phyloP scores from a whole-genome alignment of 2,797 vertebrate species.

The Gastrophryne carolinensis region DNA sequence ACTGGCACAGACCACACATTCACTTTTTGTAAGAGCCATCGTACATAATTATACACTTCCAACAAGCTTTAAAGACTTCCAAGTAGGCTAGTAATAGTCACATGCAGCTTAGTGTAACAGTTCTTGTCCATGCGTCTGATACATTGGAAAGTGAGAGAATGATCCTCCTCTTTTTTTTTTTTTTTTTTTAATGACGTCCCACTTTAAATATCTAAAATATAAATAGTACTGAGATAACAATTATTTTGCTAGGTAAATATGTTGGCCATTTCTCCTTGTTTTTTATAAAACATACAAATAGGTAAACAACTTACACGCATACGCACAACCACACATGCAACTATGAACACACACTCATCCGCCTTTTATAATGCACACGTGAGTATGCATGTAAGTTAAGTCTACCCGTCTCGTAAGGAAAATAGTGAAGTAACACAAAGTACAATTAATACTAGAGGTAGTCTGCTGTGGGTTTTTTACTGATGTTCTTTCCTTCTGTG shows the following conservation, averaged over 20 bases:
- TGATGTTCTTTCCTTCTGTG: slow-evolving; percentile 62
- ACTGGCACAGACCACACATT: neutral
- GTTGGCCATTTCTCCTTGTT: slow-evolving; percentile 49
- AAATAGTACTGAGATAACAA: slow-evolving; percentile 56
- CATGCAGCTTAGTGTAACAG: neutral
- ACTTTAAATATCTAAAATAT: slow-evolving; percentile 49
- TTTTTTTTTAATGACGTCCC: slow-evolving; percentile 6
- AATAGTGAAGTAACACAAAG: slow-evolving; percentile 64
- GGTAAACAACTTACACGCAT: slow-evolving; percentile 61
- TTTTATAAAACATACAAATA: slow-evolving; percentile 55
- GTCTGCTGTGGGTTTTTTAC: slow-evolving; percentile 80
- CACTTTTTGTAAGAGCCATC: neutral
- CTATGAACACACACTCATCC: slow-evolving; percentile 48
- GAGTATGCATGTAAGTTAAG: slow-evolving; percentile 55
- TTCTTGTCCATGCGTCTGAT: neutral
- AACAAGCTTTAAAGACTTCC: neutral
- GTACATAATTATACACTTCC: neutral
- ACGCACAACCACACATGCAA: slow-evolving; percentile 56
- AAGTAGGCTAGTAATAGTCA: neutral
- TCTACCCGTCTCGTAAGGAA: slow-evolving; percentile 66
- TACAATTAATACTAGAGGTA: slow-evolving; percentile 91
- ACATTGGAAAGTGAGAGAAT: neutral
- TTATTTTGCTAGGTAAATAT: slow-evolving; percentile 44
- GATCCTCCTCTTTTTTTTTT: neutral
- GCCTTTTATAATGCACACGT: slow-evolving; percentile 8